These are phyloP conservation scores for Malthinus flaveolus DNA, from an alignment of 2,888 invertebrate species.

Conservation along the genomic window DNA sequence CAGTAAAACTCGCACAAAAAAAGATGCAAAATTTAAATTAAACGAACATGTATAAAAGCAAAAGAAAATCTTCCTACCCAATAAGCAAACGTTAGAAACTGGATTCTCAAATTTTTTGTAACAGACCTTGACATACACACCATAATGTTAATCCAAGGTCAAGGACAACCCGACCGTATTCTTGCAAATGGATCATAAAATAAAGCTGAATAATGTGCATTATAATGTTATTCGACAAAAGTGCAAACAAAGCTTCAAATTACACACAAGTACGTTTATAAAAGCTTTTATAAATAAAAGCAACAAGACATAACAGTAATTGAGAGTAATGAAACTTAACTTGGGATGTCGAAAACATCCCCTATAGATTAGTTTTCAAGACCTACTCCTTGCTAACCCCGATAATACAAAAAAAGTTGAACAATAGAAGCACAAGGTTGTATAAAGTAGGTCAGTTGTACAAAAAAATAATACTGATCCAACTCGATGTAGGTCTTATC, in stretches of 20 bases:
- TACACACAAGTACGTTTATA: neutral
- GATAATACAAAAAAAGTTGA: neutral
- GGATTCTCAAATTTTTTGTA: too few species aligned
- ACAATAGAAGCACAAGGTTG: slow-evolving; percentile 12
- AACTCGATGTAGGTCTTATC: slow-evolving; percentile 11
- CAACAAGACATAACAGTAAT: too few species aligned
- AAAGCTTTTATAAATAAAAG: neutral
- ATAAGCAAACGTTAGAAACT: too few species aligned
- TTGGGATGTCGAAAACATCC: neutral
- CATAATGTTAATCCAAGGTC: slow-evolving; percentile 31
- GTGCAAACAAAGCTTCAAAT: neutral
- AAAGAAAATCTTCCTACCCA: too few species aligned
- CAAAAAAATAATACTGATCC: slow-evolving; percentile 13
- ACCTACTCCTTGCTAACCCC: neutral
- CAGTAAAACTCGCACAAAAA: too few species aligned
- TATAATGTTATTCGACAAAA: neutral
- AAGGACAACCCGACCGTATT: slow-evolving; percentile 33
- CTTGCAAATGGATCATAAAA: slow-evolving; percentile 37
- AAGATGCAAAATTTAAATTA: too few species aligned
- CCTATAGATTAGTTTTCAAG: neutral
- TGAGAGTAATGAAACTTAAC: neutral
- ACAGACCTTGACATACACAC: slow-evolving; percentile 25
- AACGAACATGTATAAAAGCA: too few species aligned
- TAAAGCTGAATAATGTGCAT: slow-evolving; percentile 20
- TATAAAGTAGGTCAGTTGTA: slow-evolving; percentile 17